Evolutionary conservation across 2,113 vertebrate species (phyloP).

Genomic region (Cygnus atratus): DNA sequence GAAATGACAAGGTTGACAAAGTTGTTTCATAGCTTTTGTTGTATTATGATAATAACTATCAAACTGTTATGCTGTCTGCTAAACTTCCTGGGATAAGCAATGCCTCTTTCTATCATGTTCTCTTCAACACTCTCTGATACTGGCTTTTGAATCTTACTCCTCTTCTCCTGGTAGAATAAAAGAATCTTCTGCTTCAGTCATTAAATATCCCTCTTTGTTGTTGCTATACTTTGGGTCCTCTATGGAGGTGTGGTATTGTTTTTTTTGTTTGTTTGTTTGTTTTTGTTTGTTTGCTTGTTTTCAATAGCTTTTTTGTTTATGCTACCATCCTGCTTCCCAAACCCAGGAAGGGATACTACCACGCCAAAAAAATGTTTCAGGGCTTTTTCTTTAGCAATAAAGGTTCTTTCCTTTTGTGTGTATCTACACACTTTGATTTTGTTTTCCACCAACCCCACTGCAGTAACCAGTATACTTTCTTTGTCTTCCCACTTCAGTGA

Average conservation of each 20-base stretch:
- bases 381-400: background rate
- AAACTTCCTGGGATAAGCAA: background rate
- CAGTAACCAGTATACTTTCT: background rate
- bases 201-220: background rate
- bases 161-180: background rate
- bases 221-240: background rate
- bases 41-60: constrained; percentile 26
- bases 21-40: constrained; percentile 48
- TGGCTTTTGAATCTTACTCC: background rate
- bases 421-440: background rate
- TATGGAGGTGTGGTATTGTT: background rate
- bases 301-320: background rate
- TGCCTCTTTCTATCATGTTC: background rate
- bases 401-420: background rate
- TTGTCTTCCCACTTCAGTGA: background rate
- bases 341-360: background rate
- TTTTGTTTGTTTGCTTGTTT: background rate
- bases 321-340: background rate
- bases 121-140: background rate
- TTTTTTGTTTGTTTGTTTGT: too few relatives aligned
- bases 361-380: background rate
- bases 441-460: background rate
- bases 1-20: constrained; percentile 55
- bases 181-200: background rate
- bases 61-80: background rate